Conservation (phyloP, 2,113 vertebrate genomes). For the Ptilonorhynchus violaceus region DNA sequence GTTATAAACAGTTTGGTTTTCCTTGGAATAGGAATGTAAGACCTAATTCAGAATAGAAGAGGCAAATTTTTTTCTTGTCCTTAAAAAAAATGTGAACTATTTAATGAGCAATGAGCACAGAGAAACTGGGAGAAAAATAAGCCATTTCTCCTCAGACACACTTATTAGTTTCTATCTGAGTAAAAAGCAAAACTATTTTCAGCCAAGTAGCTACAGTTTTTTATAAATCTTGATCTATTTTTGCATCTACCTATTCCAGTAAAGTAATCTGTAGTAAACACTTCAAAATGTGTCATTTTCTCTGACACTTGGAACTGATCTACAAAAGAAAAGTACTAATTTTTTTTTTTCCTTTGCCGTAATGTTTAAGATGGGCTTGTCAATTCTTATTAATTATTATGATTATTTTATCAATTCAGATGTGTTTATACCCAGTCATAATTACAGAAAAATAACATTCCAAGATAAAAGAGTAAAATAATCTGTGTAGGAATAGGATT, state of each 20-base stretch:
- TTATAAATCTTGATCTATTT: slow-evolving; percentile 31
- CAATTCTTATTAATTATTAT: background rate
- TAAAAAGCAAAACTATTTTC: slow-evolving; percentile 32
- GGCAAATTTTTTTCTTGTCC: background rate
- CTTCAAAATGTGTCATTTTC: background rate
- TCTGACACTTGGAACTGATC: background rate
- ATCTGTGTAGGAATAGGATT: background rate
- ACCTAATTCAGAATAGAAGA: background rate
- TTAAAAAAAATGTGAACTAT: background rate
- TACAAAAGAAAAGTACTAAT: background rate
- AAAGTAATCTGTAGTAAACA: background rate
- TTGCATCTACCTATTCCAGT: slow-evolving; percentile 15
- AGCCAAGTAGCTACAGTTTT: background rate
- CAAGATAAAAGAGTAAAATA: background rate
- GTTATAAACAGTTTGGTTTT: background rate
- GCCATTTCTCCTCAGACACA: background rate
- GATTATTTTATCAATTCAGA: background rate
- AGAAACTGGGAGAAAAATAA: background rate
- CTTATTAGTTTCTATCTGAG: background rate
- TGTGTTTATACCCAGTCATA: background rate
- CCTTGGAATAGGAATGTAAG: background rate
- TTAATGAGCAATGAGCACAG: background rate
- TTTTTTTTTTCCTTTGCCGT: background rate
- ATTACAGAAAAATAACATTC: background rate
- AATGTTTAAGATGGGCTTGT: background rate